These are phyloP conservation scores for Cheilosia vernalis DNA, from an alignment of 2,888 invertebrate species.

Conservation along the genomic window DNA sequence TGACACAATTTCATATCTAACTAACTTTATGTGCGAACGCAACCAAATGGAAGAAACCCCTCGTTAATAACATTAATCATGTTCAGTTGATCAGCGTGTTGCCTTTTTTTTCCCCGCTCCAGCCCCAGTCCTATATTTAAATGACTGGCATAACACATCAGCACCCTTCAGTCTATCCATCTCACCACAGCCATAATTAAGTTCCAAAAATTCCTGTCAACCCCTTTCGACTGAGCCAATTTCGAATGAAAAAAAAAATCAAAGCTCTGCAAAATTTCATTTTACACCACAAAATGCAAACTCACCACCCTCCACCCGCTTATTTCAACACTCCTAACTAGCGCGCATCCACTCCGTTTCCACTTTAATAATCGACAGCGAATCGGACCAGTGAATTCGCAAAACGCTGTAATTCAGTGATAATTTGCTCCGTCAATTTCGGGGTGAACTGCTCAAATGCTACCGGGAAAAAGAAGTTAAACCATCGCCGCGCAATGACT, in stretches of 20 bases:
- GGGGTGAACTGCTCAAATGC: slow-evolving; percentile 45
- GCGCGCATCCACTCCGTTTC: background rate
- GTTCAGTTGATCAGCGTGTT: too few relatives aligned
- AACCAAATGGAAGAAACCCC: too few relatives aligned
- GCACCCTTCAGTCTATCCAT: background rate
- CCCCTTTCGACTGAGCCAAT: background rate
- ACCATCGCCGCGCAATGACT: slow-evolving; percentile 39
- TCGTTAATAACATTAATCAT: too few relatives aligned
- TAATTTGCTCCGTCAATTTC: slow-evolving; percentile 72
- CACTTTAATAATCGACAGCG: slow-evolving; percentile 54
- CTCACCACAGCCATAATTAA: background rate
- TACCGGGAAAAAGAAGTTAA: slow-evolving; percentile 21
- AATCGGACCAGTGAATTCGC: slow-evolving; percentile 53
- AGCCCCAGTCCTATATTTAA: slow-evolving; percentile 10
- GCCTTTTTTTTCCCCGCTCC: too few relatives aligned
- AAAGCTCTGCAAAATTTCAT: slow-evolving; percentile 27
- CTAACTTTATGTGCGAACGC: too few relatives aligned
- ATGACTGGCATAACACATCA: slow-evolving; percentile 18
- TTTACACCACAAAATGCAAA: slow-evolving; percentile 27
- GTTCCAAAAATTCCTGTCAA: background rate
- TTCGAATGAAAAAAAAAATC: background rate
- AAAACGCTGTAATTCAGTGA: slow-evolving; percentile 72
- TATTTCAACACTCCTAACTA: slow-evolving; percentile 28
- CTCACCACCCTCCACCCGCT: background rate
- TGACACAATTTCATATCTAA: too few relatives aligned